A percentile compares a stretch with the other conserved stretches of the same genome.
Conservation (phyloP, 2,797 vertebrate species). For the Eulemur albifrons region DNA sequence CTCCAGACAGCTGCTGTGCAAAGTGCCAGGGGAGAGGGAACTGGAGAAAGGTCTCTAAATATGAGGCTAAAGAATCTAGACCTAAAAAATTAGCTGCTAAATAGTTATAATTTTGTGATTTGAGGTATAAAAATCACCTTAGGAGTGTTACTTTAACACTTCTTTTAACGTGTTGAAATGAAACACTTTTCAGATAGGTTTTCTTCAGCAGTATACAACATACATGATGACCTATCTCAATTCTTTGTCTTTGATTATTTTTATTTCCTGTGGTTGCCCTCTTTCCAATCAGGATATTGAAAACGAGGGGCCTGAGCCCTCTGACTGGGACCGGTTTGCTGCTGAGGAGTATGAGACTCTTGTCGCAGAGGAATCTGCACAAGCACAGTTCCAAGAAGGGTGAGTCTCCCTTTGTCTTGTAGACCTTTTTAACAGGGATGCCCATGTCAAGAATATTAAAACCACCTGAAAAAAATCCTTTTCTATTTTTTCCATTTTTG, state of each 20-base stretch:
- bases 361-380: constrained; percentile 97
- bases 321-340: constrained; percentile 98
- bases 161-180: background rate
- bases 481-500: constrained; percentile 1
- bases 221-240: background rate
- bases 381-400: constrained; percentile 96
- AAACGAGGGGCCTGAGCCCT: constrained; percentile 95
- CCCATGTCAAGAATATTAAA: background rate
- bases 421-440: background rate
- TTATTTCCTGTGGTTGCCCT: constrained; percentile 44
- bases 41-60: background rate
- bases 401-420: constrained; percentile 73
- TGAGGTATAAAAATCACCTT: background rate
- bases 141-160: background rate
- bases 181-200: background rate
- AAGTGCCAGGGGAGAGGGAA: background rate
- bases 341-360: constrained; percentile 98
- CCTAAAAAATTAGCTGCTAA: background rate
- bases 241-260: constrained; percentile 9
- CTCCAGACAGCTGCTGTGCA: background rate
- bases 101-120: background rate
- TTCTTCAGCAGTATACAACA: background rate
- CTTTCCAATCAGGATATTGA: constrained; percentile 90
- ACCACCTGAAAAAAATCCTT: background rate
- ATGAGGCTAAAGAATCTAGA: background rate